These are phyloP conservation scores for Eretmocerus hayati DNA, from an alignment of 2,888 invertebrate species.

Conservation along the genomic window DNA sequence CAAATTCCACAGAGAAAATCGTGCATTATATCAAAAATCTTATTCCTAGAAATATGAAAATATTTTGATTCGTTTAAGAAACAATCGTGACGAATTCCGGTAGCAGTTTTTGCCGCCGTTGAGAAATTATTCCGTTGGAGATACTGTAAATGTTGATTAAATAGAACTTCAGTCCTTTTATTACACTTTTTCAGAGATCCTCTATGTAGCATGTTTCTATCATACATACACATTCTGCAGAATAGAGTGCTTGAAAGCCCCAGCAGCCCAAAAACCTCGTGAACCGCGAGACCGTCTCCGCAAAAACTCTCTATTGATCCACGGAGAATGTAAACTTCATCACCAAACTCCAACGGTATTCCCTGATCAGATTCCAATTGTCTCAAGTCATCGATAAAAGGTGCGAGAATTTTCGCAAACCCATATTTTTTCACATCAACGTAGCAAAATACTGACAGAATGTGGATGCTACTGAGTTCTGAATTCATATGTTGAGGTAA, in stretches of 20 bases:
- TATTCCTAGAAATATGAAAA: slow-evolving; percentile 2
- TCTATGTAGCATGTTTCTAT: slow-evolving; percentile 13
- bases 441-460: slow-evolving; percentile 15
- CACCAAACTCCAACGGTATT: slow-evolving; percentile 9
- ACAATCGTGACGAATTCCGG: neutral
- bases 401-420: slow-evolving; percentile 20
- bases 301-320: slow-evolving; percentile 19
- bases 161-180: slow-evolving; percentile 14
- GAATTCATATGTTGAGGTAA: slow-evolving; percentile 22
- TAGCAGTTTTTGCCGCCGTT: neutral
- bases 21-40: slow-evolving; percentile 8
- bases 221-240: slow-evolving; percentile 16
- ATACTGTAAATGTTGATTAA: slow-evolving; percentile 9
- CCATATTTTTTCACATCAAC: slow-evolving; percentile 23
- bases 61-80: slow-evolving; percentile 3
- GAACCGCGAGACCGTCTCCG: slow-evolving; percentile 22
- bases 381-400: slow-evolving; percentile 20
- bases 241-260: slow-evolving; percentile 21
- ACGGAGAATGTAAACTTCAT: slow-evolving; percentile 17
- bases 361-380: slow-evolving; percentile 21
- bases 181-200: slow-evolving; percentile 3
- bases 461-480: slow-evolving; percentile 18
- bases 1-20: slow-evolving; percentile 14
- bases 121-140: neutral
- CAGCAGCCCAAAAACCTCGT: slow-evolving; percentile 18